phyloP scores from a whole-genome alignment of 2,113 vertebrate species.

The Grantiella picta region DNA sequence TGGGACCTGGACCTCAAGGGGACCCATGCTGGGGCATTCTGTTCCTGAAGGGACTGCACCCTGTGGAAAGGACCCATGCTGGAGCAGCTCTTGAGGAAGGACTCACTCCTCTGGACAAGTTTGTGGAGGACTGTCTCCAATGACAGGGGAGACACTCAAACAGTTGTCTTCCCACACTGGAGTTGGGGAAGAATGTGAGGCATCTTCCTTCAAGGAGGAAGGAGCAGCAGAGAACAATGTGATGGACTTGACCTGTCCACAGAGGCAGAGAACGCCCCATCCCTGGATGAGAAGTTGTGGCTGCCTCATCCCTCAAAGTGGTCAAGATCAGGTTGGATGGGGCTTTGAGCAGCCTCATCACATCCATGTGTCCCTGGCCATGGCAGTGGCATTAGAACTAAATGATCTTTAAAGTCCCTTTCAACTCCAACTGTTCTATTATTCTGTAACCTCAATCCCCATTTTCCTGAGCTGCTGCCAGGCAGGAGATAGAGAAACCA shows the following conservation, averaged over 20 bases:
- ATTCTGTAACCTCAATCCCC: background rate
- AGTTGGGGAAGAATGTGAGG: background rate
- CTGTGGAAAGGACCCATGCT: accelerated
- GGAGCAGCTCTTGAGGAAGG: background rate
- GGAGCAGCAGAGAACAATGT: background rate
- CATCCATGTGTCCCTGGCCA: background rate
- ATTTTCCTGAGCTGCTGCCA: background rate
- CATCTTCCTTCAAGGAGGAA: background rate
- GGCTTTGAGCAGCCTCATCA: background rate
- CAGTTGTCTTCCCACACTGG: background rate
- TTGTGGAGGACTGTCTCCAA: background rate
- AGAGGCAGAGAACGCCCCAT: background rate
- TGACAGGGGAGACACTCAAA: background rate
- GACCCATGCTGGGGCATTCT: background rate
- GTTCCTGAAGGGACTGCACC: background rate
- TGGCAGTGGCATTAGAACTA: background rate
- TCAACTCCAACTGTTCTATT: background rate
- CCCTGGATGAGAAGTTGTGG: background rate
- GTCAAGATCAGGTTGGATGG: background rate
- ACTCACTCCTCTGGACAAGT: background rate
- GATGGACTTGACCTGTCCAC: background rate
- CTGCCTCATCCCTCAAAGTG: background rate
- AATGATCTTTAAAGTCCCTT: background rate
- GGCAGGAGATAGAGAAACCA: background rate
- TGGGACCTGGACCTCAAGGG: background rate